Conservation (phyloP, 2,113 vertebrate genomes). For the Pongo abelii region DNA sequence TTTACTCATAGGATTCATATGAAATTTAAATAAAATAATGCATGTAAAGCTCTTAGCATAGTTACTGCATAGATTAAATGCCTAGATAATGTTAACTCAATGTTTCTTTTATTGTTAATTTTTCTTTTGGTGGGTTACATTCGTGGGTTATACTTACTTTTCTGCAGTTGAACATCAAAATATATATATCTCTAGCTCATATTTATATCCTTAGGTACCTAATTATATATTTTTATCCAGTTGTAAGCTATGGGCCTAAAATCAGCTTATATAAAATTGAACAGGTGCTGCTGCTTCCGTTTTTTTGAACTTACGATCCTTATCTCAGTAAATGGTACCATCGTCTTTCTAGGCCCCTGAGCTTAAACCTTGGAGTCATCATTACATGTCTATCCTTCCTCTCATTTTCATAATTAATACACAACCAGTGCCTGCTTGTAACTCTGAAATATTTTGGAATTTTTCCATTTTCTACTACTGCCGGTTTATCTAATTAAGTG, state of each 20-base stretch:
- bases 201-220: neutral
- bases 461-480: neutral
- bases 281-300: neutral
- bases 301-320: neutral
- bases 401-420: neutral
- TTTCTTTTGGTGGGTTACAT: neutral
- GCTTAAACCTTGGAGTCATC: neutral
- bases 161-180: neutral
- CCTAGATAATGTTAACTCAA: neutral
- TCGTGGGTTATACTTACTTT: neutral
- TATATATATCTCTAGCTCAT: neutral
- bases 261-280: neutral
- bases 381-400: neutral
- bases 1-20: neutral
- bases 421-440: neutral
- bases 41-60: neutral
- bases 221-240: neutral
- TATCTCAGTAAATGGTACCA: neutral
- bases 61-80: slow-evolving; percentile 14
- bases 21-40: slow-evolving; percentile 3
- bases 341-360: neutral
- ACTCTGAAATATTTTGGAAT: neutral
- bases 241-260: neutral
- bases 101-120: neutral
- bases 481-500: neutral